These are phyloP conservation scores for Microcebus lehilahytsara DNA, from an alignment of 2,113 vertebrate species.

Conservation along the genomic window DNA sequence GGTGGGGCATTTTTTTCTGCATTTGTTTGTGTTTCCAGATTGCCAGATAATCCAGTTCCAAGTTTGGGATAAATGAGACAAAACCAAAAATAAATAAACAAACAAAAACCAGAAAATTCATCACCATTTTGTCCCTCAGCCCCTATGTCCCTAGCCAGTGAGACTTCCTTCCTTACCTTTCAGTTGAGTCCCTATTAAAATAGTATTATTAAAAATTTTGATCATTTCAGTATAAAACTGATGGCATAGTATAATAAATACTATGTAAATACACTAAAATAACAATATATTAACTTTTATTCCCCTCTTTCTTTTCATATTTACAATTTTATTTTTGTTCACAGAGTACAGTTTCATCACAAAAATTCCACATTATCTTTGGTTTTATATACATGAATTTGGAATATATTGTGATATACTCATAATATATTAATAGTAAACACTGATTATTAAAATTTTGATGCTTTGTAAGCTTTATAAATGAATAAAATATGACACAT, in stretches of 20 bases:
- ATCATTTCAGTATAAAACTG: neutral
- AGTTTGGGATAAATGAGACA: neutral
- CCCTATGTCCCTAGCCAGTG: rapidly evolving
- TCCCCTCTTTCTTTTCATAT: neutral
- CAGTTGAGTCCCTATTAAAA: neutral
- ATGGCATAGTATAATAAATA: neutral
- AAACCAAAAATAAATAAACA: neutral
- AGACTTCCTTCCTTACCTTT: neutral
- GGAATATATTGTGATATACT: neutral
- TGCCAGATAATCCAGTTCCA: neutral
- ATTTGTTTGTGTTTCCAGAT: neutral
- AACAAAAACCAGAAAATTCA: neutral
- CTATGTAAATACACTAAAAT: neutral
- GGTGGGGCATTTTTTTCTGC: neutral
- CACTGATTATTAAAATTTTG: neutral
- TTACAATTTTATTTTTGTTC: neutral
- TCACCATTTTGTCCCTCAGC: neutral
- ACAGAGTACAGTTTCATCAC: neutral
- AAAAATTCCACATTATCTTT: neutral
- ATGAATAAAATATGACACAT: neutral
- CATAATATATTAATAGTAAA: neutral
- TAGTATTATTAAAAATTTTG: neutral
- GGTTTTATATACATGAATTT: neutral
- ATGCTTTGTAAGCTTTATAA: neutral
- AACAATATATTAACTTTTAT: neutral